Conservation (phyloP, 1,140 invertebrate species). For the Ganaspis sp. region DNA sequence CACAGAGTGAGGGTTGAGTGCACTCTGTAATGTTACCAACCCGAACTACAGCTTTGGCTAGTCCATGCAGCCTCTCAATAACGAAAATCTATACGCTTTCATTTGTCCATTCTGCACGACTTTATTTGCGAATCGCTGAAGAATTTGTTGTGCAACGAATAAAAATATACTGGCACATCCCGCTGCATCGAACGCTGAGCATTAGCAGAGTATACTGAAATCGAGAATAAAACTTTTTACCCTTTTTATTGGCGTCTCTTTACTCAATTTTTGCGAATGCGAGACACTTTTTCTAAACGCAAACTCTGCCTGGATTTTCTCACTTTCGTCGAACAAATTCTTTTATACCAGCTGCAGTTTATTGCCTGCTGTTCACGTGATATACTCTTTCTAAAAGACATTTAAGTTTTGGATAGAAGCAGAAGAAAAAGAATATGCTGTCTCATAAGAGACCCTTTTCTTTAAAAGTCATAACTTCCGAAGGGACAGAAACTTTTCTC, state of each 20-base stretch:
- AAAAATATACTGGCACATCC: background rate
- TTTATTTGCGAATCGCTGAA: constrained; percentile 64
- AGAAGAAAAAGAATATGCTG: background rate
- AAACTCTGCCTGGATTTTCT: constrained; percentile 3
- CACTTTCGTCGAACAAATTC: constrained; percentile 19
- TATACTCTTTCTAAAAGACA: constrained; percentile 7
- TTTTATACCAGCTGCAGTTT: constrained; percentile 24
- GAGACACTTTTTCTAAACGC: constrained; percentile 13
- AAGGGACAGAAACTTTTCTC: background rate
- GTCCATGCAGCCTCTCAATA: constrained; percentile 65
- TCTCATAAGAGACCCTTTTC: background rate
- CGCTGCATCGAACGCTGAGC: background rate
- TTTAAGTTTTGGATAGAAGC: background rate
- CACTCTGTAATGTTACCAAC: constrained; percentile 60
- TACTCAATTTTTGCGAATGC: background rate
- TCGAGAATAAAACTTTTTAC: background rate
- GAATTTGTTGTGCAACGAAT: constrained; percentile 53
- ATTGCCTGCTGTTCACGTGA: background rate
- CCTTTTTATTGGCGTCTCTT: background rate
- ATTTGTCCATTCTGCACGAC: constrained; percentile 66
- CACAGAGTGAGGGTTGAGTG: constrained; percentile 62
- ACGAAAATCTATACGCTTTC: constrained; percentile 70
- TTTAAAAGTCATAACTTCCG: background rate
- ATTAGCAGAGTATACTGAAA: background rate
- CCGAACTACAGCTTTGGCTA: constrained; percentile 45